Percentiles rank a stretch among this genome's conserved stretches.
phyloP scores from a whole-genome alignment of 2,888 invertebrate species.

The Thymelicus sylvestris region DNA sequence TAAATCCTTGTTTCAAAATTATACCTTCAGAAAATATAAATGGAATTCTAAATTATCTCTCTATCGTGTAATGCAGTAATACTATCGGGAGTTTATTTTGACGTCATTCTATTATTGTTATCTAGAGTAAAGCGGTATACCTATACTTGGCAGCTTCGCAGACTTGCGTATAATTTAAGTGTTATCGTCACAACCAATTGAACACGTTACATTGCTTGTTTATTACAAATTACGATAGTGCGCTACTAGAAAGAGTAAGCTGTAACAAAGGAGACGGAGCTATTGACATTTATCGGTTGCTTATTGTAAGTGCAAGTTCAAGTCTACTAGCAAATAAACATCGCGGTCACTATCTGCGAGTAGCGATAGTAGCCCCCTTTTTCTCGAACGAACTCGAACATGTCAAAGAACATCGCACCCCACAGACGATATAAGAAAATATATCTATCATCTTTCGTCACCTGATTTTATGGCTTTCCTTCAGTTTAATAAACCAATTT shows the following conservation, averaged over 20 bases:
- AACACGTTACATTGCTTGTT: neutral
- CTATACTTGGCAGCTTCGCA: conserved; percentile 4
- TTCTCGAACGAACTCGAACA: too few species aligned
- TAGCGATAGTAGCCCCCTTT: neutral
- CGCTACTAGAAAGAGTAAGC: neutral
- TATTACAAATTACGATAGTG: neutral
- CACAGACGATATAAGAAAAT: too few species aligned
- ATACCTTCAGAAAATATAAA: neutral
- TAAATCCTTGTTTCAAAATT: neutral
- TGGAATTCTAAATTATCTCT: neutral
- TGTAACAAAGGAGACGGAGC: neutral
- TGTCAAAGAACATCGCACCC: too few species aligned
- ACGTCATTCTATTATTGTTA: conserved; percentile 20
- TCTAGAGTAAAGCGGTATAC: conserved; percentile 2
- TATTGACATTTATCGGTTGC: conserved; percentile 3
- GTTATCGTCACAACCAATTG: conserved; percentile 4
- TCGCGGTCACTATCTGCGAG: conserved; percentile 8
- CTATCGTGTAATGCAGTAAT: conserved; percentile 2
- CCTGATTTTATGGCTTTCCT: too few species aligned
- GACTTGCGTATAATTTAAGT: conserved; percentile 8
- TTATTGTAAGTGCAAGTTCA: conserved; percentile 22
- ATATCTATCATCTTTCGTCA: too few species aligned
- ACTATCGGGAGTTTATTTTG: conserved; percentile 17
- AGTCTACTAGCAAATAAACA: conserved; percentile 28
- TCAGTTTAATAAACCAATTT: too few species aligned